phyloP scores from a whole-genome alignment of 1,140 invertebrate genomes.

The Watersipora subatra region DNA sequence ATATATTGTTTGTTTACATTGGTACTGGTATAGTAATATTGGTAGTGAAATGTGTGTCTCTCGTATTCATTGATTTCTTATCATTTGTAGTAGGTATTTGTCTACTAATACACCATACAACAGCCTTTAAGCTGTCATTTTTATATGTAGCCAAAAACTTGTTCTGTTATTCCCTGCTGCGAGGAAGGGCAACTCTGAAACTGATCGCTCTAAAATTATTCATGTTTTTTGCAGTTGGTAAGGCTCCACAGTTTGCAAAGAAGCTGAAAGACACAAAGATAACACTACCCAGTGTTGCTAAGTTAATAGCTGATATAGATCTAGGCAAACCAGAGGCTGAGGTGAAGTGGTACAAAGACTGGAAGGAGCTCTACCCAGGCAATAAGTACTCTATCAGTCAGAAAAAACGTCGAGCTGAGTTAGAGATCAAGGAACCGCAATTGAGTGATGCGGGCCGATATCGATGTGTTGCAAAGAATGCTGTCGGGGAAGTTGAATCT shows the following conservation, averaged over 20 bases:
- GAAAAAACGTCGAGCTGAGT: slow-evolving; percentile 27
- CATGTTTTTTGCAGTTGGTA: slow-evolving; percentile 9
- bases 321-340: slow-evolving; percentile 59
- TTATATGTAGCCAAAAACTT: no score
- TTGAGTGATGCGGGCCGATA: slow-evolving; percentile 33
- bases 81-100: no score
- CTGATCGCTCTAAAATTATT: no score
- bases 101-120: no score
- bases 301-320: slow-evolving; percentile 7
- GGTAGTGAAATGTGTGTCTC: no score
- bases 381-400: slow-evolving; percentile 36
- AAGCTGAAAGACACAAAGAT: slow-evolving; percentile 9
- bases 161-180: no score
- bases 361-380: slow-evolving; percentile 28
- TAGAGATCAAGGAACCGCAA: slow-evolving; percentile 32
- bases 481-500: slow-evolving; percentile 30
- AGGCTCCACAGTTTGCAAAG: slow-evolving; percentile 9
- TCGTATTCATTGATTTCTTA: no score
- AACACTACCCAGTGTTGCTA: slow-evolving; percentile 1
- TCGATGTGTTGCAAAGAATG: slow-evolving; percentile 27
- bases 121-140: no score
- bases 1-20: no score
- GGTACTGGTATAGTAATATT: no score
- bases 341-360: slow-evolving; percentile 51
- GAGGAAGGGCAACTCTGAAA: no score